Conservation (phyloP, 2,797 vertebrate species). For the Myotis daubentonii region DNA sequence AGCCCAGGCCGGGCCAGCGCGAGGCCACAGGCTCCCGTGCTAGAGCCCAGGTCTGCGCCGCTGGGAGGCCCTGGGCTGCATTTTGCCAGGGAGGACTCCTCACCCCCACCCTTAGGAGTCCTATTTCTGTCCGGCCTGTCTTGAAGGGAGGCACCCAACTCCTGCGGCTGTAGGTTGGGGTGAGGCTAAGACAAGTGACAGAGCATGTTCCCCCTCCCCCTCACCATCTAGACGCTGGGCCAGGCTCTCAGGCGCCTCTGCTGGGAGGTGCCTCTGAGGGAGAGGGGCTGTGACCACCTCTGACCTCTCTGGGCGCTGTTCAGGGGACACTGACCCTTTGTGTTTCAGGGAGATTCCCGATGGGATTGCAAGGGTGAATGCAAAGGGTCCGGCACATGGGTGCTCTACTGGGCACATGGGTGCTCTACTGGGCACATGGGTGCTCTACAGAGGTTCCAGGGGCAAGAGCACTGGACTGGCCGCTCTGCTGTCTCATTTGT, state of each 20-base stretch:
- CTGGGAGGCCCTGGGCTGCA: neutral
- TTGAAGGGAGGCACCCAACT: neutral
- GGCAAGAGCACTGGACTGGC: neutral
- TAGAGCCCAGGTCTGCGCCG: neutral
- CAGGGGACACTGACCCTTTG: neutral
- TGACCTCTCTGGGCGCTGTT: neutral
- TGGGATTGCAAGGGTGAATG: no score
- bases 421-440: neutral
- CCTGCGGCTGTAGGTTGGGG: neutral
- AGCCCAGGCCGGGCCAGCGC: neutral
- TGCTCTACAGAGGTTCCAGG: neutral
- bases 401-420: accelerated
- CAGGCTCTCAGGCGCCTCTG: neutral
- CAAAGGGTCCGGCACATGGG: neutral
- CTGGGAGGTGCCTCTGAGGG: neutral
- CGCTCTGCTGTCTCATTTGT: neutral
- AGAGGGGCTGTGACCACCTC: neutral
- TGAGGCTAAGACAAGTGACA: neutral
- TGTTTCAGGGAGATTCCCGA: neutral
- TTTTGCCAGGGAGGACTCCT: neutral
- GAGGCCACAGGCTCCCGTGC: neutral
- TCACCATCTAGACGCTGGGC: neutral
- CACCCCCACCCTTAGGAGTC: accelerated
- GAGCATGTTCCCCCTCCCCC: neutral
- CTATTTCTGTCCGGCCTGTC: neutral